phyloP scores from a whole-genome alignment of 2,888 invertebrate species.

The Rapana venosa region DNA sequence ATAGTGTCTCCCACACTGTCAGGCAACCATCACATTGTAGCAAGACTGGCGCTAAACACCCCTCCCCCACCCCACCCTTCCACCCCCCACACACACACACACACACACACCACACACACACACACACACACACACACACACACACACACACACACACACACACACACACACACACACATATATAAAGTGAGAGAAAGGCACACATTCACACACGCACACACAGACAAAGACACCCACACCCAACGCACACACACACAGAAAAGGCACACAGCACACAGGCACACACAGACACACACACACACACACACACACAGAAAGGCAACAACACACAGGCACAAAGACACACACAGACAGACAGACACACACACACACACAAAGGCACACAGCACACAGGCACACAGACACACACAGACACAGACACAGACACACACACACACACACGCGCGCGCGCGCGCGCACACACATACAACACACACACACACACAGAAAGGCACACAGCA shows the following conservation, averaged over 20 bases:
- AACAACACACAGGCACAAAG: not conserved
- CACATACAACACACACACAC: not conserved
- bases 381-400: too few relatives aligned
- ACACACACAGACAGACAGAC: too few relatives aligned
- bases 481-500: too few relatives aligned
- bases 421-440: not conserved
- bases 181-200: not conserved
- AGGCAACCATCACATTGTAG: too few relatives aligned
- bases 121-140: not conserved
- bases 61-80: not conserved
- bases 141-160: not conserved
- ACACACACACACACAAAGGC: too few relatives aligned
- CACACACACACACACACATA: not conserved
- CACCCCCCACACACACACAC: not conserved
- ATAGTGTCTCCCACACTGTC: too few relatives aligned
- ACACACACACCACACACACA: not conserved
- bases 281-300: not conserved
- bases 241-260: not conserved
- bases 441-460: not conserved
- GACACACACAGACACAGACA: too few relatives aligned
- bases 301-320: not conserved
- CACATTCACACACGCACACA: not conserved
- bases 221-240: not conserved
- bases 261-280: not conserved
- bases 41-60: too few relatives aligned